Evolutionary conservation across 2,113 vertebrate genomes (phyloP), one percentile per base, ranked within the genome.

Genomic region (Petrocephalus zakoni): DNA sequence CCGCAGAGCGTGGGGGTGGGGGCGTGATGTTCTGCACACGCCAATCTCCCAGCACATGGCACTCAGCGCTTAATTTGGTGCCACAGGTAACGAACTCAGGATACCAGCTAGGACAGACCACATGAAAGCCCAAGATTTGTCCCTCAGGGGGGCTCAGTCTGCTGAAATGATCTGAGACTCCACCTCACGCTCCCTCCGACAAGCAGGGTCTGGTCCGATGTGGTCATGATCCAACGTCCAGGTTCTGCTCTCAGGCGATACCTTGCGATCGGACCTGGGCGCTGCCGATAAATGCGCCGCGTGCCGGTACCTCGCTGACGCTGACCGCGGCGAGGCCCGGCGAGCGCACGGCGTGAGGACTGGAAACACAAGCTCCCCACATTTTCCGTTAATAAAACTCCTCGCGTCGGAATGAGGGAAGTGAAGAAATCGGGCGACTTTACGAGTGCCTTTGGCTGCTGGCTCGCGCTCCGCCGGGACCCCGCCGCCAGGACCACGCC

Each of bases 311-410:
- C 51, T 25, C 10, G 19, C 86, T 55, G 87, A 34, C 52, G 19
- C 72, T 42, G 21, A 87, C 11, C 56, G 87, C 34, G 64, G 85
- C 78, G 64, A 93, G 90, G 86, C 92, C 93, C 91, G 89, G 91
- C 93, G 93, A 92, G 93, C 90, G 51, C 89, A 89, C 92, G 90
- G 89, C 90, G 89, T 90, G 89, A 90, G 64, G 87, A 81, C 92
- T 94, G 91, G 93, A 94, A 93, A 94, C 94, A 95, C 88, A 88
- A 91, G 90, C 88, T 88, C 68, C 75, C 92, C 90, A 95, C 92
- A 94, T 94, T 95, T 96, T 96, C 95, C 95, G 95, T 95, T 95
- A 94, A 95, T 96, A 96, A 95, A 95, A 94, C 93, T 94, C 92
- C 92, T 93, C 90, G 93, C 94, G 91, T 92, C 90, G 91, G 90